Evolutionary conservation across 2,797 vertebrate species (phyloP), one percentile per base, ranked within the genome.

Genomic region (Anguilla anguilla): DNA sequence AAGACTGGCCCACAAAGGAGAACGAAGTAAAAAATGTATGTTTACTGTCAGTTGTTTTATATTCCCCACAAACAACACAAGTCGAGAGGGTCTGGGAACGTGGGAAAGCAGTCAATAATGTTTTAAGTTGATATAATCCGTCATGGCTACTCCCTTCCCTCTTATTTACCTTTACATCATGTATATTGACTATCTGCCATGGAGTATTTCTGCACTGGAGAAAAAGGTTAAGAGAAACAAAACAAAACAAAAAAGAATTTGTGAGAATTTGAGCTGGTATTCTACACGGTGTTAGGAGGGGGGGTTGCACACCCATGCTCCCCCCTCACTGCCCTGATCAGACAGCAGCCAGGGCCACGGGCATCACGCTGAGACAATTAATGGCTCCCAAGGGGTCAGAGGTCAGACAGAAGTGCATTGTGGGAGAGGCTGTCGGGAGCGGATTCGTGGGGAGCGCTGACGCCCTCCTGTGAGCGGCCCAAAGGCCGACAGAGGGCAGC

Each of bases 361-460:
- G 92, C 90, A 92, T 86, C 91, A 95, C 89, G 94, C 92, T 88
- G 94, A 95, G 94, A 94, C 93, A 95, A 96, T 96, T 96, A 95
- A 96, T 97, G 96, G 95, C 94, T 93, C 94, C 95, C 94, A 94
- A 92, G 94, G 95, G 94, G 93, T 86, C 92, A 95, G 94, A 93
- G 94, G 93, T 94, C 95, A 94, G 93, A 91, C 93, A 92, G 93
- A 90, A 89, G 91, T 91, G 95, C 95, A 95, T 90, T 91, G 94
- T 94, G 95, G 94, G 95, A 95, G 92, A 85, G 93, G 85, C 93
- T 90, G 92, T 89, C 49, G 95, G 94, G 92, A 92, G 92, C 92
- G 92, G 90, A 11, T 28, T 39, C 55, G 39, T 49, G 35, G 69
- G 46, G 57, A 67, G 74, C 10, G 82, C 64, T 49, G 87, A 15